Evolutionary conservation across 2,113 vertebrate species (phyloP).

Genomic region (Pteruthius melanotis): DNA sequence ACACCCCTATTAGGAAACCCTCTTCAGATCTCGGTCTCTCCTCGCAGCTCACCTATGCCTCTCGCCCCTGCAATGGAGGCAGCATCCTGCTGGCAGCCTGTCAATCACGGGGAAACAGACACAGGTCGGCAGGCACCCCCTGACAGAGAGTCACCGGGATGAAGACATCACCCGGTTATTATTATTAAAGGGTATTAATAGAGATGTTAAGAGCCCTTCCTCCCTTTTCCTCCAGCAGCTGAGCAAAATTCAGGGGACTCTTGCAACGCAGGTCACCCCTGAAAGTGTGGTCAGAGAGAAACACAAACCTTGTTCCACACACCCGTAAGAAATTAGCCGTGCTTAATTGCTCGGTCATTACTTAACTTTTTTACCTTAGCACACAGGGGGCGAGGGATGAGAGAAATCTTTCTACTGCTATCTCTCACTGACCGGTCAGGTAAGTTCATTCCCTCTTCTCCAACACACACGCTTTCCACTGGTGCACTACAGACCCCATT

Average conservation of each 20-base stretch:
- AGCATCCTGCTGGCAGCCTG: constrained; percentile 53
- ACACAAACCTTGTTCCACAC: not conserved
- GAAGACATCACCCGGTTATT: constrained; percentile 37
- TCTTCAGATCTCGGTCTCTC: constrained; percentile 39
- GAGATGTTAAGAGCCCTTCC: not conserved
- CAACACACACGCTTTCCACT: not conserved
- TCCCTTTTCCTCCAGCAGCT: not conserved
- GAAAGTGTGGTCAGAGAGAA: not conserved
- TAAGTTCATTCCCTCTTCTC: not conserved
- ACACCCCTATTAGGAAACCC: constrained; percentile 21
- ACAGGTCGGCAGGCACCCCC: constrained; percentile 22
- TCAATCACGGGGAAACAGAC: constrained; percentile 25
- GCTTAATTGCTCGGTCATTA: not conserved
- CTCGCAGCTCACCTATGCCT: constrained; percentile 48
- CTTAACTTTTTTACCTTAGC: not conserved
- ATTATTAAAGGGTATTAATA: constrained; percentile 21
- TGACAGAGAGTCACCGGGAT: constrained; percentile 6
- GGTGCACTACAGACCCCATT: not conserved
- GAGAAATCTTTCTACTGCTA: not conserved
- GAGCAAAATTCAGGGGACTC: not conserved
- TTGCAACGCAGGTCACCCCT: not conserved
- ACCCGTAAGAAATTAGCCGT: not conserved
- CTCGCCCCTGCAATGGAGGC: not conserved
- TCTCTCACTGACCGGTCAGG: not conserved
- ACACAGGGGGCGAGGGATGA: not conserved